A percentile compares a stretch with the other conserved stretches of the same genome.
phyloP scores from a whole-genome alignment of 2,888 invertebrate species.

The Folsomia manolachei region DNA sequence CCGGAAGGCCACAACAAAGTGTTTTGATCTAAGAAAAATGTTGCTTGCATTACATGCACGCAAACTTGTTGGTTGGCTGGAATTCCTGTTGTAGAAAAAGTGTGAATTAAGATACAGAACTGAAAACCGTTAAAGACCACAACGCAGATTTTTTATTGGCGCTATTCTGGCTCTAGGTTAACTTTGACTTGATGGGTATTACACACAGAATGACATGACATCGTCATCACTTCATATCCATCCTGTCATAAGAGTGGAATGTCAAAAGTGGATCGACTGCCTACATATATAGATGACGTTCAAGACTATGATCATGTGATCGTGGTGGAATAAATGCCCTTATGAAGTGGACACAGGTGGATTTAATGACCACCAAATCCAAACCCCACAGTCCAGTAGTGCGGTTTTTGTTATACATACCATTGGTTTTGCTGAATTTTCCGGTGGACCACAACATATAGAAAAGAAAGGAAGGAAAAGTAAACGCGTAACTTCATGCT shows the following conservation, averaged over 20 bases:
- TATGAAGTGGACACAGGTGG: conserved; percentile 48
- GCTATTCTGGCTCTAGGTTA: too few species aligned
- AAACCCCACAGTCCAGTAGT: not conserved
- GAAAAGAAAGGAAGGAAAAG: conserved; percentile 36
- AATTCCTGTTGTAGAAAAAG: too few species aligned
- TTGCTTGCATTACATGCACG: too few species aligned
- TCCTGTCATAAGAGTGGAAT: not conserved
- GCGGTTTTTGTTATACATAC: not conserved
- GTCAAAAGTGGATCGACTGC: not conserved
- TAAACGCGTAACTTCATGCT: conserved; percentile 40
- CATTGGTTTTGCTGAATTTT: not conserved
- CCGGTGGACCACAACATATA: conserved; percentile 32
- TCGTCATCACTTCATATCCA: conserved; percentile 1
- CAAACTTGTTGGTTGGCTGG: too few species aligned
- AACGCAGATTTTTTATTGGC: too few species aligned
- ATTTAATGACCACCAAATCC: conserved; percentile 48
- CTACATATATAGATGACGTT: too few species aligned
- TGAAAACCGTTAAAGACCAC: too few species aligned
- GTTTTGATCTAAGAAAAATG: too few species aligned
- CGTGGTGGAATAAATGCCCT: conserved; percentile 17
- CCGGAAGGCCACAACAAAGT: too few species aligned
- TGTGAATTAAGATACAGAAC: too few species aligned
- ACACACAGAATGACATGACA: too few species aligned
- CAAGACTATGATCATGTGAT: conserved; percentile 16
- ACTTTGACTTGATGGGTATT: too few species aligned